These are phyloP conservation scores for rabbit (Oryctolagus cuniculus) DNA, from an alignment of 2,113 vertebrate species.

Conservation along the genomic window DNA sequence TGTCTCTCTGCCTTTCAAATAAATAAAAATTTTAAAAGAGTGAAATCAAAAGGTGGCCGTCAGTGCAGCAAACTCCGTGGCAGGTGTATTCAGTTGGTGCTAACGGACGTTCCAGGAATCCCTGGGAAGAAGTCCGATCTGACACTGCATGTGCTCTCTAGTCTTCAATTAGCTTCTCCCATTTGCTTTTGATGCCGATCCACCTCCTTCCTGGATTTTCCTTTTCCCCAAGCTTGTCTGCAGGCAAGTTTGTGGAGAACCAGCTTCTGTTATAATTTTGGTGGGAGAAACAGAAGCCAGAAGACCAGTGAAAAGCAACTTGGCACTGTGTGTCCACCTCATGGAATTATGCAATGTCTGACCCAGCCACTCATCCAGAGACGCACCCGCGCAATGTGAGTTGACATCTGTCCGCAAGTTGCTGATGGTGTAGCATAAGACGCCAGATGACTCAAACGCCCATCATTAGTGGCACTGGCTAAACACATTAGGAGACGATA, in stretches of 20 bases:
- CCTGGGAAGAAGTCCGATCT: neutral
- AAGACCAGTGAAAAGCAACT: conserved; percentile 20
- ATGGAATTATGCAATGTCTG: neutral
- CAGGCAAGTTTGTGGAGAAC: neutral
- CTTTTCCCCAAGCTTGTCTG: neutral
- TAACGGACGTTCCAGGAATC: neutral
- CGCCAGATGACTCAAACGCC: neutral
- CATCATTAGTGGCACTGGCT: neutral
- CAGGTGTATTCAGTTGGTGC: neutral
- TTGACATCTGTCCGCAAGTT: conserved; percentile 15
- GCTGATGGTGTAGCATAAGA: neutral
- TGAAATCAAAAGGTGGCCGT: neutral
- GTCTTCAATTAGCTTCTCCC: neutral
- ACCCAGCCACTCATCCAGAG: conserved; percentile 30
- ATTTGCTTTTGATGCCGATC: neutral
- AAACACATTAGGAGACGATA: conserved; percentile 13
- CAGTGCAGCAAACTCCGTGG: neutral
- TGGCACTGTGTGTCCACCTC: neutral
- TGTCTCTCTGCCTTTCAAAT: too few species aligned
- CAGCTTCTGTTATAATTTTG: conserved; percentile 23
- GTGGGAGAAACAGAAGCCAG: conserved; percentile 16
- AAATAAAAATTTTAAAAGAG: neutral
- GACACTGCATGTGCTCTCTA: neutral
- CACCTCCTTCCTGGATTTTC: neutral
- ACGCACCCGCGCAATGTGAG: neutral